Evolutionary conservation across 2,888 invertebrate genomes (phyloP).

Genomic region (Himalopsyche japonica): DNA sequence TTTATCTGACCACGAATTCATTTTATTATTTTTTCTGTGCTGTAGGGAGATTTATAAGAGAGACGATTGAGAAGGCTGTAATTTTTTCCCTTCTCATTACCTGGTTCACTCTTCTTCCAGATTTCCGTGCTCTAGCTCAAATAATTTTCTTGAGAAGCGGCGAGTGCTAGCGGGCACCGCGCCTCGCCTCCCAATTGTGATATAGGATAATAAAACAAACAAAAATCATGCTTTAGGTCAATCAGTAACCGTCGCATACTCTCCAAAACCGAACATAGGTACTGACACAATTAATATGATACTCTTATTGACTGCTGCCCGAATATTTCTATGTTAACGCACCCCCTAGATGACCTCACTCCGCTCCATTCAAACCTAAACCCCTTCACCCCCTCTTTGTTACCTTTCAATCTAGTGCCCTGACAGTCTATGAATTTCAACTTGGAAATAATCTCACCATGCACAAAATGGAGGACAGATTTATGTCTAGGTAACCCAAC

Average conservation of each 20-base stretch:
- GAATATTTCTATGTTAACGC: slow-evolving; percentile 40
- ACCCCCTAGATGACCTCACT: slow-evolving; percentile 19
- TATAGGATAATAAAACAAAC: slow-evolving; percentile 40
- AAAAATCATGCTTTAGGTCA: slow-evolving; percentile 19
- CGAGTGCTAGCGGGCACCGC: slow-evolving; percentile 57
- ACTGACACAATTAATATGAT: slow-evolving; percentile 49
- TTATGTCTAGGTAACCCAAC: not conserved
- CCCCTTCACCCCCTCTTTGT: slow-evolving; percentile 10
- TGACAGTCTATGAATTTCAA: not conserved
- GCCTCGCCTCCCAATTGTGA: slow-evolving; percentile 49
- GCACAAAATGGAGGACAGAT: slow-evolving; percentile 24
- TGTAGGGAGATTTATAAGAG: not conserved
- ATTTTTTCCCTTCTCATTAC: slow-evolving; percentile 16
- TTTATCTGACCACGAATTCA: too few relatives aligned
- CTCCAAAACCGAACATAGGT: slow-evolving; percentile 47
- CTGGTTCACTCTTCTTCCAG: slow-evolving; percentile 65
- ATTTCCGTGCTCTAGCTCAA: slow-evolving; percentile 77
- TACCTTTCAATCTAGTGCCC: slow-evolving; percentile 1
- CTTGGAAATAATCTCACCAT: slow-evolving; percentile 11
- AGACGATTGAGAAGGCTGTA: not conserved
- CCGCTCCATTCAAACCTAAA: slow-evolving; percentile 7
- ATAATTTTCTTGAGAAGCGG: slow-evolving; percentile 68
- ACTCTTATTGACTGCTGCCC: slow-evolving; percentile 58
- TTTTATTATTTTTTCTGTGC: too few relatives aligned
- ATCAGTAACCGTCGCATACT: slow-evolving; percentile 10